A percentile compares a stretch with the other conserved stretches of the same genome.
phyloP scores from a whole-genome alignment of 1,140 invertebrate genomes.

The Ruditapes philippinarum region DNA sequence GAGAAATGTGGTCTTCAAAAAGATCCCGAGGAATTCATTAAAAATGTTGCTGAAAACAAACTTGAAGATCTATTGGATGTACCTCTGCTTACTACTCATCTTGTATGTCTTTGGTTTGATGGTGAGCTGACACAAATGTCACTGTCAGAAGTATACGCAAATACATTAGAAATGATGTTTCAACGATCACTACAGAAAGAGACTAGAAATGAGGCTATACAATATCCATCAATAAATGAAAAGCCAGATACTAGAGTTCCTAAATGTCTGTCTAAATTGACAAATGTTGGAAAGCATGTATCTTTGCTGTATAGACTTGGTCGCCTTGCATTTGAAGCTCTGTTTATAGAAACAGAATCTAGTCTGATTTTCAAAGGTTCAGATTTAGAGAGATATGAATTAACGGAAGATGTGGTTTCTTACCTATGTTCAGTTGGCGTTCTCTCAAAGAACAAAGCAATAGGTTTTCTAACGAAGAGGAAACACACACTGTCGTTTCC shows the following conservation, averaged over 20 bases:
- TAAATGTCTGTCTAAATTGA: not conserved
- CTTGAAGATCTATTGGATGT: not conserved
- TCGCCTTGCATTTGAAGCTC: not conserved
- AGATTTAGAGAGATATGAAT: not conserved
- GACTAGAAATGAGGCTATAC: too few species aligned
- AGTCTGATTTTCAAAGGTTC: not conserved
- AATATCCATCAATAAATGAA: too few species aligned
- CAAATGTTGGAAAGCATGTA: not conserved
- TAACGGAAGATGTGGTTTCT: not conserved
- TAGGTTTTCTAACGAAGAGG: not conserved
- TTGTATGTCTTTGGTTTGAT: slow-evolving; percentile 21
- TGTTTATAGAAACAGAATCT: not conserved
- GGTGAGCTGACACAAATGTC: not conserved
- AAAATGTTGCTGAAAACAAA: not conserved
- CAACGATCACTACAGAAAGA: not conserved
- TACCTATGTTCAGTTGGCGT: not conserved
- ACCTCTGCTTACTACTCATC: not conserved
- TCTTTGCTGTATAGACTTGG: not conserved
- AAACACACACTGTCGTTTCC: slow-evolving; percentile 16
- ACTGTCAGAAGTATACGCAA: not conserved
- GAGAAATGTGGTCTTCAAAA: not conserved
- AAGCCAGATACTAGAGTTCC: not conserved
- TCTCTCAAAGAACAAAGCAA: slow-evolving; percentile 13
- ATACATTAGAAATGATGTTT: not conserved
- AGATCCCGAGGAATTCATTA: not conserved